Base-by-base conservation (phyloP, 2,797 vertebrate genomes). In the Sebastes hubbsi region DNA sequence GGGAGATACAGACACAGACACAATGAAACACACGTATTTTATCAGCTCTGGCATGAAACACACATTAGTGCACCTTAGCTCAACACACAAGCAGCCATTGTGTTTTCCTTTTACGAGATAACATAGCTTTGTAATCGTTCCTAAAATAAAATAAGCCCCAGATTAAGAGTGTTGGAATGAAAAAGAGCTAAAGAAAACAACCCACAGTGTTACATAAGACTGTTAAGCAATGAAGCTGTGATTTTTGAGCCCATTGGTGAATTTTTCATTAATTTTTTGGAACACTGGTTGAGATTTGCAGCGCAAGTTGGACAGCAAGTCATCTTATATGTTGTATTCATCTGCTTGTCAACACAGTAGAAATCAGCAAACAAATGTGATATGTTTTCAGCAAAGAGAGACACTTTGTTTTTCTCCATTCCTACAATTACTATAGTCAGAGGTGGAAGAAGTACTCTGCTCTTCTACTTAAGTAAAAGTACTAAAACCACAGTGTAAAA, bases 111-210 rank as follows among this genome's bases (percentile, higher is more conserved):
- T n/a, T 14, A 42, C 6, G 2, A 55, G 32, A 75, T 29, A 12
- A 52, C 14, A 49, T 1, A 69, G 69, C 11, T 36, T 1, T 2
- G 22, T 13, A 66, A 74, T 66, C 3, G 9, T 52, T 75, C 24
- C 46, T 30, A 63, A 63, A 75, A 85, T 18, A 36, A 80, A 75
- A 70, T 22, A 38, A 78, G 5, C 22, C 34, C 2, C 12, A 13
- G 22, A 27, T 75, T 74, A 66, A 25, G 30, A 66, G 24, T 12
- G 59, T 25, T 71, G 79, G n/a, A 68, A 72, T 27, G 74, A 64
- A 82, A 78, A 78, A 12, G 29, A 46, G 61, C 46, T 56, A 2
- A 46, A 72, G 46, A 22, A 60, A 76, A 76, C 73, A 77, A 56
- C 2, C 58, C 11, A 30, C 30, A 1, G 30, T 18, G 52, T 42